Evolutionary conservation across 64 coral and sea anemone genomes (phyloP).

Genomic region (Montipora cactus): DNA sequence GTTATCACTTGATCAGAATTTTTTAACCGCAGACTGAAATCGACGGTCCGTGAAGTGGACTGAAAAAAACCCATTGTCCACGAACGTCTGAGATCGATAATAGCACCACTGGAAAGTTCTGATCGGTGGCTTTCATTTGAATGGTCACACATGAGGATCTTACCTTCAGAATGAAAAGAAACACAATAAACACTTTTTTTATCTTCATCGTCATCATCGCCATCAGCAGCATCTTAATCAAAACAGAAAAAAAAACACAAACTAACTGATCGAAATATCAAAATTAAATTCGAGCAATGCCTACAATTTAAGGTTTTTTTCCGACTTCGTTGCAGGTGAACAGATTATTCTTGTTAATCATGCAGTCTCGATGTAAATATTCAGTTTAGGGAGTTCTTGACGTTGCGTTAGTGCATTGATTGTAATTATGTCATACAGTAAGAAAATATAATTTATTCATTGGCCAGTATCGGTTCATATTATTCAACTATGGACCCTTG

Average conservation of each 20-base stretch:
- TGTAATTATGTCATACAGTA: neutral
- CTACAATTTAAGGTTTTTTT: neutral
- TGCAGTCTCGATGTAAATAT: conserved; percentile 1
- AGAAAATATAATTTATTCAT: neutral
- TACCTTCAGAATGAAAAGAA: neutral
- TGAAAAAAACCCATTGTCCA: too few species aligned
- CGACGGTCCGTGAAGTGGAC: too few species aligned
- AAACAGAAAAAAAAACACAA: neutral
- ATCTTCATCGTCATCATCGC: neutral
- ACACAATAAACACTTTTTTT: too few species aligned
- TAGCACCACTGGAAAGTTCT: neutral
- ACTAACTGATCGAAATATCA: neutral
- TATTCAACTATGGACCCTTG: too few species aligned
- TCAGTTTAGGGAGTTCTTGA: neutral
- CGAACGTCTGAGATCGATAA: neutral
- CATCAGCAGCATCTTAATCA: neutral
- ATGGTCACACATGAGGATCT: neutral
- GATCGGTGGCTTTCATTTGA: too few species aligned
- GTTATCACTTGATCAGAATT: too few species aligned
- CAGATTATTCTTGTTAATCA: neutral
- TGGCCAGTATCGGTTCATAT: too few species aligned
- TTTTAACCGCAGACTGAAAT: too few species aligned
- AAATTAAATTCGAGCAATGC: neutral
- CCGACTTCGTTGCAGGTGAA: neutral
- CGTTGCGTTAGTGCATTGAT: neutral